Base-by-base conservation (phyloP, 2,888 invertebrate species). In the Muscina levida region DNA sequence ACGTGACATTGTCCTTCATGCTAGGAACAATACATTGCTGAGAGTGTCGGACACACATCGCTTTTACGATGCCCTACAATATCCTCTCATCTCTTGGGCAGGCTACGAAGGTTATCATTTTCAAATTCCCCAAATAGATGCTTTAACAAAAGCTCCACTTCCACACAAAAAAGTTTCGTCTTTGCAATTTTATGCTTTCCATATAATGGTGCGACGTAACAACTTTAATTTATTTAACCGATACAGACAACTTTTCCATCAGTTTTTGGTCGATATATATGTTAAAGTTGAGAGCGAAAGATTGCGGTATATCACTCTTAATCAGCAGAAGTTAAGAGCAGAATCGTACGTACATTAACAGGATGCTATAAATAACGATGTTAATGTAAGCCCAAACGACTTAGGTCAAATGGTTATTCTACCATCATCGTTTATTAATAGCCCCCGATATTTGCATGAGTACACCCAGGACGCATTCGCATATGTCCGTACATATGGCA, bases 211-310 rank as follows among this genome's bases (percentile, higher is more conserved):
- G 13, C 39, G 19, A 17, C 10, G 24, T 10, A 68, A 77, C 31
- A 22, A 31, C 4, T 17, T 13, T 6, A 86, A 86, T 77, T 46
- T 82, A 53, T 73, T 86, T 24, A 42, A 84, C 37, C 59, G 76
- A 74, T 86, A 83, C 71, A 79, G 85, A 4, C 77, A 70, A 62
- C 82, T 89, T 4, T 86, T 85, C 48, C 85, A 87, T 56, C 88
- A 90, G 79, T 89, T 82, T 66, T 67, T 85, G 19, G 88, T 89
- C 1, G 89, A 90, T 74, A 84, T 85, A 85, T 89, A 87, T 83
- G 87, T 83, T 0, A 89, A 88, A 83, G 85, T 88, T 22, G 89
- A 90, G 82, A 85, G 79, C 4, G 86, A 89, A 74, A 83, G 87
- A n/a, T 74, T 90, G 13, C 37, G 48, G n/a, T 89, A 75, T 75